phyloP scores from a whole-genome alignment of 2,113 vertebrate species.

The Hyperopisus bebe region DNA sequence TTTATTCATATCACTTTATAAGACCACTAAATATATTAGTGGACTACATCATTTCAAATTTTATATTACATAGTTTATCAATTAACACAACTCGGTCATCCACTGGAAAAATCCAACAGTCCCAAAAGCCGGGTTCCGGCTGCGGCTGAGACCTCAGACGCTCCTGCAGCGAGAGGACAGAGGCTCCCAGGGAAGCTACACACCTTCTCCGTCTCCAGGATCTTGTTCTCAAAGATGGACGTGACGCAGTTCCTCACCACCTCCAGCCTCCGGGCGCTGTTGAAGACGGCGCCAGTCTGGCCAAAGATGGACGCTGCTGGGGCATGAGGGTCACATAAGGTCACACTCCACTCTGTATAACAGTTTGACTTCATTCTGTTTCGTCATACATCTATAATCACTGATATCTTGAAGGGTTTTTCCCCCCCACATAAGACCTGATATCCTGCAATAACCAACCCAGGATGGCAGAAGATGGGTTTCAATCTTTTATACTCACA shows the following conservation, averaged over 20 bases:
- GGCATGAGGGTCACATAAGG: background rate
- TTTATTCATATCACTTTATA: background rate
- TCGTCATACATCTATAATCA: background rate
- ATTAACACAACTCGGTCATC: background rate
- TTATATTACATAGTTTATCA: background rate
- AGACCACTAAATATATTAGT: background rate
- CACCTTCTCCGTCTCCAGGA: constrained; percentile 96
- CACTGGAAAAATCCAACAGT: constrained; percentile 23
- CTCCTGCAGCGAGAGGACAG: background rate
- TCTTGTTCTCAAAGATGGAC: constrained; percentile 94
- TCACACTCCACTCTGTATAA: background rate
- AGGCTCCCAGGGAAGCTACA: constrained; percentile 29
- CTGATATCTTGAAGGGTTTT: background rate
- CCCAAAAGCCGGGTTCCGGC: background rate
- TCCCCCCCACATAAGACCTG: background rate
- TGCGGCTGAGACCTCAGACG: background rate
- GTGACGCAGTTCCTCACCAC: constrained; percentile 92
- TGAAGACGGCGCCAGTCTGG: constrained; percentile 81
- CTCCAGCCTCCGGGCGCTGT: constrained; percentile 93
- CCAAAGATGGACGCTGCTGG: constrained; percentile 82
- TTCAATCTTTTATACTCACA: background rate
- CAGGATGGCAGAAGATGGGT: background rate
- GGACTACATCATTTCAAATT: background rate
- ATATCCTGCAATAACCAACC: background rate
- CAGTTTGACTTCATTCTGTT: background rate